These are phyloP conservation scores for Atrichornis clamosus DNA, from an alignment of 2,113 vertebrate genomes.

Conservation along the genomic window DNA sequence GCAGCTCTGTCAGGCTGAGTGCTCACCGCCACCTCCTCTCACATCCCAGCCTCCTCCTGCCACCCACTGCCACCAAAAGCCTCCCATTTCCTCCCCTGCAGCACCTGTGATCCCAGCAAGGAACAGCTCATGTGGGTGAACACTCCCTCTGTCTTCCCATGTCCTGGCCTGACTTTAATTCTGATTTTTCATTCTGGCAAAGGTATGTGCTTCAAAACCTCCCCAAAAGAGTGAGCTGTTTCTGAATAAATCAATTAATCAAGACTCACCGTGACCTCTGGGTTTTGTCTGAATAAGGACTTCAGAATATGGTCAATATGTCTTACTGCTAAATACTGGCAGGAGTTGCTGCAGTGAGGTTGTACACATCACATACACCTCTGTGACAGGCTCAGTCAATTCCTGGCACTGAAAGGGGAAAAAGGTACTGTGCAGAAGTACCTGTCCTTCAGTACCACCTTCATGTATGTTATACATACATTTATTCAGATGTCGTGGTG, in stretches of 20 bases:
- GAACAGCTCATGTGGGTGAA: not conserved
- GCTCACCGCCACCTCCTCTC: not conserved
- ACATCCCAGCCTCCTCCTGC: not conserved
- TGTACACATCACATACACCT: not conserved
- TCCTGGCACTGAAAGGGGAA: not conserved
- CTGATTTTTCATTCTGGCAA: not conserved
- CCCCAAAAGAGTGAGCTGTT: not conserved
- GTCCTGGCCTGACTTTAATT: not conserved
- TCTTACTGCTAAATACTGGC: slow-evolving; percentile 11
- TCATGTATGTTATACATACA: fast-evolving
- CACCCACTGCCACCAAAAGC: not conserved
- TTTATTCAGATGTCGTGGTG: not conserved
- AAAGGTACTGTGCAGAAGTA: not conserved
- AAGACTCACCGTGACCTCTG: not conserved
- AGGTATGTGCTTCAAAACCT: not conserved
- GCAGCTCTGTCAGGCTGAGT: slow-evolving; percentile 39
- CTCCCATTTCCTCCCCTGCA: not conserved
- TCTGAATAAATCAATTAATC: not conserved
- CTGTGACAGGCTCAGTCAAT: not conserved
- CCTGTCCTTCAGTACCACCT: not conserved
- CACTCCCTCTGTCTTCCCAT: not conserved
- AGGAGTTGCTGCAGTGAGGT: not conserved
- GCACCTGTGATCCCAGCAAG: fast-evolving
- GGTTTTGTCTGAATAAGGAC: slow-evolving; percentile 7
- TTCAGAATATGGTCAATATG: not conserved